A percentile compares a stretch with the other conserved stretches of the same genome.
These are phyloP conservation scores for Apomyelois bistriatella DNA, from an alignment of 2,888 invertebrate genomes.

Conservation along the genomic window DNA sequence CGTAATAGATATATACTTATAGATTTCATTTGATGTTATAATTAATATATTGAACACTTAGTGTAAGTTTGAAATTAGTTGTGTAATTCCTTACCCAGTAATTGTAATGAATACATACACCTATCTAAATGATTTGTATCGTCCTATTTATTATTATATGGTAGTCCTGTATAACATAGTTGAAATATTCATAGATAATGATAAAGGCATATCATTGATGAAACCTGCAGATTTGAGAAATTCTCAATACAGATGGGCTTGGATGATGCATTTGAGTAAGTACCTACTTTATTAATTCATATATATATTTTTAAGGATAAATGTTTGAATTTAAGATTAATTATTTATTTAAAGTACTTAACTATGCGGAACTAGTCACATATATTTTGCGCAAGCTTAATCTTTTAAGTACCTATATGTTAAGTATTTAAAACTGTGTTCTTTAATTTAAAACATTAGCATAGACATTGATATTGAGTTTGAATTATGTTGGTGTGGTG, in stretches of 20 bases:
- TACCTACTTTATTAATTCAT: slow-evolving; percentile 50
- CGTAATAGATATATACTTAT: slow-evolving; percentile 61
- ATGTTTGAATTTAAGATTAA: slow-evolving; percentile 70
- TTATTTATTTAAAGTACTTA: slow-evolving; percentile 79
- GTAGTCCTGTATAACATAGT: slow-evolving; percentile 58
- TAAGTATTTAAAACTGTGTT: slow-evolving; percentile 76
- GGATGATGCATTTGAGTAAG: slow-evolving; percentile 67
- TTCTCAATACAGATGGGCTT: slow-evolving; percentile 57
- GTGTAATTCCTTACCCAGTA: slow-evolving; percentile 57
- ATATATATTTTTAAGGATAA: slow-evolving; percentile 68
- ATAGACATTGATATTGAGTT: slow-evolving; percentile 70
- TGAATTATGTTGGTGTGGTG: slow-evolving; percentile 78
- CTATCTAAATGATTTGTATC: slow-evolving; percentile 52
- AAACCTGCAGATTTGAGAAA: slow-evolving; percentile 49
- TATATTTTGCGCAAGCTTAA: slow-evolving; percentile 79
- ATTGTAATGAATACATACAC: slow-evolving; percentile 33
- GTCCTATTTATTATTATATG: slow-evolving; percentile 53
- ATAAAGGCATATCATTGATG: slow-evolving; percentile 72
- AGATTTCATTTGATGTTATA: slow-evolving; percentile 76
- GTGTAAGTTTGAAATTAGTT: slow-evolving; percentile 74
- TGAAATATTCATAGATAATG: slow-evolving; percentile 63
- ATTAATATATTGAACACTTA: slow-evolving; percentile 71
- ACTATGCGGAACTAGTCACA: slow-evolving; percentile 80
- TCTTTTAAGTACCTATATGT: slow-evolving; percentile 61
- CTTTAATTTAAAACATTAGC: slow-evolving; percentile 71